Evolutionary conservation across 35 echinoderm and acorn worm genomes (phyloP), one percentile per base, ranked within the genome.

Genomic region (Holothuria glaberrima): DNA sequence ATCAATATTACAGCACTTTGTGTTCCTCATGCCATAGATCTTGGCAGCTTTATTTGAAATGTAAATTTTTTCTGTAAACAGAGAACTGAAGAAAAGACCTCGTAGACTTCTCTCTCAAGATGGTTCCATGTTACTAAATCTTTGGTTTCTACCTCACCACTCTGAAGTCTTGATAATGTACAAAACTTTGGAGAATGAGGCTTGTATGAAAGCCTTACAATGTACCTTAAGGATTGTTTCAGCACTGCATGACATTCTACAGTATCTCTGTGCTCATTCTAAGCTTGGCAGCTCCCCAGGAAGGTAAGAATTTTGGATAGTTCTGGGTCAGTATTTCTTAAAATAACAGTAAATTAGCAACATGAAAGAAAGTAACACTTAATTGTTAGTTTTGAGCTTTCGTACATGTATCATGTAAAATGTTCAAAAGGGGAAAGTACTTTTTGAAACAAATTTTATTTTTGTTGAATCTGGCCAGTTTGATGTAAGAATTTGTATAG

Each of bases 101-200:
- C 88, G 90, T 54, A 94, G 93, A 70, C 90, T 94, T 21, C 57
- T 98, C 2, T 98, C 96, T 12, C 64, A 90, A 29, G 96, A 98
- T 54, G 93, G 93, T 20, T 52, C 93, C 1, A 98, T 88, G 1
- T 68, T 98, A 21, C 69, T 98, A n/a, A 98, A 98, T 61, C 67
- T 98, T 14, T 98, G 93, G 96, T 98, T 98, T 84, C 71, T 98
- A 20, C 96, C 96, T 45, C 96, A 98, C 54, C 96, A 94, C 91
- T 86, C 93, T 2, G 96, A 98, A 71, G 90, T 94, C 0, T 71
- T 98, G n/a, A 81, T 92, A 10, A 98, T 98, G 96, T 97, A 94
- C 56, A 97, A 97, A 70, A 94, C 90, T 17, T 63, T 97, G 66
- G 95, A 97, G 35, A 89, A 94, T 18, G 93, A 90, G 29, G 69